Percentiles rank a stretch among this genome's conserved stretches.
These are phyloP conservation scores for Platycheirus albimanus DNA, from an alignment of 2,888 invertebrate species.

Conservation along the genomic window DNA sequence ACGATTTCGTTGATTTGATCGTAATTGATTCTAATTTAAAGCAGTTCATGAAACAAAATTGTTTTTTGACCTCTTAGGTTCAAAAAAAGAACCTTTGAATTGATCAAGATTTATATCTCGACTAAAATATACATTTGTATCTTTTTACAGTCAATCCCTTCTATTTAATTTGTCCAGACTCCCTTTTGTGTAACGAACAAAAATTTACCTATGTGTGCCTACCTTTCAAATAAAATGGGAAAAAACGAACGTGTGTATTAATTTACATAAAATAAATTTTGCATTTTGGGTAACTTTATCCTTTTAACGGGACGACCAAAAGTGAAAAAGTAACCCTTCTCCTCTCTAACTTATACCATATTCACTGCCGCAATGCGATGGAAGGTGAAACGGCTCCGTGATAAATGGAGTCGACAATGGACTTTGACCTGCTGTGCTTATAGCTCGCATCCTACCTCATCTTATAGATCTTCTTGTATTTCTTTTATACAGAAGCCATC, in stretches of 20 bases:
- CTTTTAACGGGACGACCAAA: slow-evolving; percentile 18
- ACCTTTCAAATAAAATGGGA: slow-evolving; percentile 1
- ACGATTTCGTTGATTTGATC: slow-evolving; percentile 49
- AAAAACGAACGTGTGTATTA: slow-evolving; percentile 18
- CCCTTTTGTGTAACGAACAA: slow-evolving; percentile 14
- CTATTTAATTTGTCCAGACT: slow-evolving; percentile 25
- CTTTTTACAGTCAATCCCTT: slow-evolving; percentile 16
- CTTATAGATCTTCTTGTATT: too few species aligned
- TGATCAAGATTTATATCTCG: slow-evolving; percentile 51
- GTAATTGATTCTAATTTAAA: slow-evolving; percentile 68
- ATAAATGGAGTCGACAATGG: slow-evolving; percentile 70
- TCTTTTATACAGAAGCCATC: slow-evolving; percentile 33
- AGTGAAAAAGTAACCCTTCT: slow-evolving; percentile 4
- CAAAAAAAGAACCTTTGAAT: slow-evolving; percentile 21
- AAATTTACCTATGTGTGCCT: neutral
- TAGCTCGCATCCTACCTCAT: neutral
- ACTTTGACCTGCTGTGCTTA: slow-evolving; percentile 57
- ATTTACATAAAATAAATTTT: slow-evolving; percentile 50
- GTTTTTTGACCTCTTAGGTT: slow-evolving; percentile 31
- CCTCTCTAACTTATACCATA: neutral
- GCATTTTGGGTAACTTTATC: slow-evolving; percentile 52
- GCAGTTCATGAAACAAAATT: slow-evolving; percentile 50
- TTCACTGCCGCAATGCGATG: slow-evolving; percentile 33
- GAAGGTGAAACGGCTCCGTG: slow-evolving; percentile 53
- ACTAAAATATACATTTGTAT: neutral